These are phyloP conservation scores for Mastomys natalensis DNA, from an alignment of 2,113 vertebrate species.

Conservation along the genomic window DNA sequence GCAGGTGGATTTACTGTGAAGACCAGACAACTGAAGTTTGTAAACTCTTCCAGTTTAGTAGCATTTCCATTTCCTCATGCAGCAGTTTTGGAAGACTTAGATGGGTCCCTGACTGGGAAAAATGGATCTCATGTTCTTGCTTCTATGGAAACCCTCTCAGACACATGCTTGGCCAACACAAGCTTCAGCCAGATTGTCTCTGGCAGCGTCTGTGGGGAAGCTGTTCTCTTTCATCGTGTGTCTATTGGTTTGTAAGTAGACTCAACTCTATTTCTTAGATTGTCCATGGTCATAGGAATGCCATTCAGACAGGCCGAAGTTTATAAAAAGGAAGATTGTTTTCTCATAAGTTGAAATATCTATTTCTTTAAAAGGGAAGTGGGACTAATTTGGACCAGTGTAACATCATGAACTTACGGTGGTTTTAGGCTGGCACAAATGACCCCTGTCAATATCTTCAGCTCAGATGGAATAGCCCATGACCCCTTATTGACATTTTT, in stretches of 20 bases:
- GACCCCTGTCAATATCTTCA: not conserved
- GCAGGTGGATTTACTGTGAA: constrained; percentile 88
- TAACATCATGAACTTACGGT: not conserved
- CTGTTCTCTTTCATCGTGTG: constrained; percentile 85
- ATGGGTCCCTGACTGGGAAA: constrained; percentile 84
- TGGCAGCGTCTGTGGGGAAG: constrained; percentile 81
- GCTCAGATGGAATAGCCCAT: not conserved
- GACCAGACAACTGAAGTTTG: constrained; percentile 78
- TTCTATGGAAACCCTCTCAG: constrained; percentile 76
- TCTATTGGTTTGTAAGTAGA: constrained; percentile 87
- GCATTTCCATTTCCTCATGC: constrained; percentile 87
- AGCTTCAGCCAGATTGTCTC: constrained; percentile 78
- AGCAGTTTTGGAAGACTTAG: constrained; percentile 86
- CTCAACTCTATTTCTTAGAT: not conserved
- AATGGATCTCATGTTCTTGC: constrained; percentile 81
- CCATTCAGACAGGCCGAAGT: not conserved
- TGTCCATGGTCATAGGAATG: not conserved
- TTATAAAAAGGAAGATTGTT: not conserved
- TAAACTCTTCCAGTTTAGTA: constrained; percentile 82
- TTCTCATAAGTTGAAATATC: not conserved
- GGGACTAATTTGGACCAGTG: not conserved
- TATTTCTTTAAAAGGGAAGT: constrained; percentile 10
- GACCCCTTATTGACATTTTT: constrained; percentile 61
- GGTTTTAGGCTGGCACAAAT: constrained; percentile 12
- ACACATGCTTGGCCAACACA: constrained; percentile 76